Evolutionary conservation across 2,888 invertebrate species (phyloP).

Genomic region (Neocrepidodera transversa): DNA sequence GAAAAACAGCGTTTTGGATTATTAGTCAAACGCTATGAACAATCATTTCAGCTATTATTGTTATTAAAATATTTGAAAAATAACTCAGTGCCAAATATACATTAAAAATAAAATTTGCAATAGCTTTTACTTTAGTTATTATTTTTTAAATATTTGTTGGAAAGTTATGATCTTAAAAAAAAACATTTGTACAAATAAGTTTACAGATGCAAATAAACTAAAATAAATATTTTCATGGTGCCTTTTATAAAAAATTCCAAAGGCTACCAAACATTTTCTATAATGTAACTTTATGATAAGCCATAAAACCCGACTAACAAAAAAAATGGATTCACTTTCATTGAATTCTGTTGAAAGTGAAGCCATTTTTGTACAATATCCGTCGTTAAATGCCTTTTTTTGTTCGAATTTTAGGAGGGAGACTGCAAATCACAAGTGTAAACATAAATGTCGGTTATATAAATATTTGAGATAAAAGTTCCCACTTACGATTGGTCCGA

Average conservation of each 20-base stretch:
- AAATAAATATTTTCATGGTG: too few relatives aligned
- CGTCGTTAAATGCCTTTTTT: conserved; percentile 24
- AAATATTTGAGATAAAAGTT: conserved; percentile 36
- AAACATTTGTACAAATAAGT: too few relatives aligned
- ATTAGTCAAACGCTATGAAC: neutral
- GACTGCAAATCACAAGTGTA: conserved; percentile 36
- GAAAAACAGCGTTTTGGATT: neutral
- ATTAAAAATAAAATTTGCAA: too few relatives aligned
- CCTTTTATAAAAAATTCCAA: too few relatives aligned
- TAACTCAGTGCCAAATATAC: too few relatives aligned
- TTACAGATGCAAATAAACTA: too few relatives aligned
- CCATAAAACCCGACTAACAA: conserved; percentile 16
- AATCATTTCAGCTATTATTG: neutral
- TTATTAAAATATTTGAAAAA: neutral
- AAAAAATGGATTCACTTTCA: conserved; percentile 40
- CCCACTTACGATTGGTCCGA: conserved; percentile 30
- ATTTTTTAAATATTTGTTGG: too few relatives aligned
- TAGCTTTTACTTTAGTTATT: too few relatives aligned
- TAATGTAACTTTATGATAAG: conserved; percentile 12
- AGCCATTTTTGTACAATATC: conserved; percentile 28
- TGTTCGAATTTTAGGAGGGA: conserved; percentile 29
- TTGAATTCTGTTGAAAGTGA: conserved; percentile 36
- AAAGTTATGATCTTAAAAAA: too few relatives aligned
- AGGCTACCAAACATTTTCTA: conserved; percentile 2
- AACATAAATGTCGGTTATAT: conserved; percentile 24